These are phyloP conservation scores for Idaea biselata DNA, from an alignment of 2,888 invertebrate genomes.

Conservation along the genomic window DNA sequence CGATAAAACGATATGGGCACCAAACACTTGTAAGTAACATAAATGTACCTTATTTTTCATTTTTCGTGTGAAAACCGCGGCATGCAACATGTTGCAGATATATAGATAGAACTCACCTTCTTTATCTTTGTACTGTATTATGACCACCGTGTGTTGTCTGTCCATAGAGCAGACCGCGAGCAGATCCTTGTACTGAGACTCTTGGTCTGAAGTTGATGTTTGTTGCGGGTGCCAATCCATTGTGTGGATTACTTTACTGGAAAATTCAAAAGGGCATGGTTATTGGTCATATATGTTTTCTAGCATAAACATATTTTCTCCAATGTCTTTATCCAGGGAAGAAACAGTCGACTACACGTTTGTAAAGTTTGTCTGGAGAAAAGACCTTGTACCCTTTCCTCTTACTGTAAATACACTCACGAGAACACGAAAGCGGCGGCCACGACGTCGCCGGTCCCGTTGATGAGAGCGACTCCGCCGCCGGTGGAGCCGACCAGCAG, in stretches of 20 bases:
- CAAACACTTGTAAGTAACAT: too few relatives aligned
- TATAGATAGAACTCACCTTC: conserved; percentile 41
- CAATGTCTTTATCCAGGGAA: too few relatives aligned
- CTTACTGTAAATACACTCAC: conserved; percentile 48
- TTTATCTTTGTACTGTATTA: conserved; percentile 51
- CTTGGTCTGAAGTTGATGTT: conserved; percentile 75
- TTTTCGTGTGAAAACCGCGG: too few relatives aligned
- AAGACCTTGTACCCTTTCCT: too few relatives aligned
- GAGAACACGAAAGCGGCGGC: conserved; percentile 50
- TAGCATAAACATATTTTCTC: too few relatives aligned
- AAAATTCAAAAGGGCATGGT: conserved; percentile 35
- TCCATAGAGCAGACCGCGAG: conserved; percentile 81
- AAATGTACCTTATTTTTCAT: too few relatives aligned
- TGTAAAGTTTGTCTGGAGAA: too few relatives aligned
- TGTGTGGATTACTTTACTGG: conserved; percentile 83
- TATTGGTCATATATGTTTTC: too few relatives aligned
- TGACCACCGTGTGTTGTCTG: conserved; percentile 70
- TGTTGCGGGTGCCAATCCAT: conserved; percentile 87
- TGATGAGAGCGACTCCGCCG: conserved; percentile 77
- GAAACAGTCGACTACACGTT: too few relatives aligned
- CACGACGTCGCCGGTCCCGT: conserved; percentile 20
- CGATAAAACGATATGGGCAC: too few relatives aligned
- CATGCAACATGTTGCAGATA: too few relatives aligned
- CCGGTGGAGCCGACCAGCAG: conserved; percentile 82
- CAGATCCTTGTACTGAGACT: conserved; percentile 81